Evolutionary conservation across 2,797 vertebrate species (phyloP), one percentile per base, ranked within the genome.

Genomic region (Glyptemys insculpta): DNA sequence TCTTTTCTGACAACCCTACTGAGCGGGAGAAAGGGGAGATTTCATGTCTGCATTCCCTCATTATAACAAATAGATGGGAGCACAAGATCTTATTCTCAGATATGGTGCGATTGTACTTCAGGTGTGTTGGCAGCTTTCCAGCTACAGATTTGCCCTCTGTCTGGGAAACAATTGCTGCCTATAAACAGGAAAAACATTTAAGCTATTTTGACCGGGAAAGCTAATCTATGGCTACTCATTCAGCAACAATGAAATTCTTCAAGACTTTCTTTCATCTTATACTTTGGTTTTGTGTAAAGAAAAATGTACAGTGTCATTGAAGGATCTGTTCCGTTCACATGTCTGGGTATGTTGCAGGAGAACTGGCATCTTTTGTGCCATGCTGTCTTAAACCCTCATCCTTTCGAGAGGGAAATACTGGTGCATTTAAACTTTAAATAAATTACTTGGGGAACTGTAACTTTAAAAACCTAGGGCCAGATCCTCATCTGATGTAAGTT

Each of bases 161-260:
- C 72, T n/a, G 74, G 65, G 76, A 8, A 29, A 53, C 76, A 59
- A 25, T 7, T 29, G 59, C 4, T 0, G 12, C 3, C 62, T 41
- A 49, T 89, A 52, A 84, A 84, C 3, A 80, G 83, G 86, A 96
- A 96, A 79, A 93, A 79, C 9, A 25, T 62, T 81, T 94, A 41
- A 68, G 79, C 12, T 89, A 5, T 87, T 94, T 87, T 12, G 52
- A 85, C 57, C n/a, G 29, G 92, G 78, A 93, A 89, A 44, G 12
- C 44, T 85, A 88, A 81, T 85, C n/a, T 59, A 2, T 79, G 59
- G 50, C 68, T 83, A 88, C 47, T 54, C n/a, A 1, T 31, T 19
- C 53, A 83, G 91, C 92, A 88, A 18, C 41, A 89, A 47, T 5
- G 5, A 31, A 83, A 57, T 21, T 9, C 15, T 90, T 44, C 31